These are phyloP conservation scores for Chrysaora quinquecirrha DNA, from an alignment of 30 jellyfish, hydroid and myxozoan species.

Conservation along the genomic window DNA sequence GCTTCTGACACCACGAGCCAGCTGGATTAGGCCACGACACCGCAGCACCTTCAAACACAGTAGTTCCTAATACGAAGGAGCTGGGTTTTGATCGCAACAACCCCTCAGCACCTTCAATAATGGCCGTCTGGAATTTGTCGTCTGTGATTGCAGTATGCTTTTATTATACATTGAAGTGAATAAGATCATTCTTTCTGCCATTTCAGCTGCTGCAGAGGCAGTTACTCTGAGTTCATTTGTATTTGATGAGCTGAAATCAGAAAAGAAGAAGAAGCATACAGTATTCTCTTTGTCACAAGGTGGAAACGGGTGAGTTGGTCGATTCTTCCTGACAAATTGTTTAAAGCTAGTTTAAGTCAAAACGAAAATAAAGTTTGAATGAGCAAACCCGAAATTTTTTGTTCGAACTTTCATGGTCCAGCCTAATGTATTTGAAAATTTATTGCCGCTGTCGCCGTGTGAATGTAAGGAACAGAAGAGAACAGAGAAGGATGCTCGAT, in stretches of 20 bases:
- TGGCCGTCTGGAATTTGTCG: too few relatives aligned
- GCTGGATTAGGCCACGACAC: too few relatives aligned
- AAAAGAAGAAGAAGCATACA: conserved; percentile 45
- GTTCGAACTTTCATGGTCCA: background rate
- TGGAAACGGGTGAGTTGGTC: conserved; percentile 30
- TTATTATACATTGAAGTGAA: too few relatives aligned
- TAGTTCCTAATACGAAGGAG: too few relatives aligned
- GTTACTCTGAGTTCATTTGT: conserved; percentile 33
- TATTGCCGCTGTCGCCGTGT: background rate
- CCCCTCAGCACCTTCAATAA: too few relatives aligned
- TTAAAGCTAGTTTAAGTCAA: too few relatives aligned
- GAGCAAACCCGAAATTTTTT: background rate
- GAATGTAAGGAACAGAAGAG: background rate
- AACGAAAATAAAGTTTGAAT: background rate
- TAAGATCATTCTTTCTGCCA: too few relatives aligned
- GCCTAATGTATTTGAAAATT: background rate
- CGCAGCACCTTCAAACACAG: too few relatives aligned
- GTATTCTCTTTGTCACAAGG: conserved; percentile 15
- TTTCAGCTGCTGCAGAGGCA: conserved; percentile 96
- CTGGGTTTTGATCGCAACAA: too few relatives aligned
- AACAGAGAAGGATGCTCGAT: background rate
- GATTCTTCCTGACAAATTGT: too few relatives aligned
- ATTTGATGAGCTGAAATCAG: conserved; percentile 69
- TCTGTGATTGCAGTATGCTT: too few relatives aligned
- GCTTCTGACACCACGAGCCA: too few relatives aligned